Evolutionary conservation across 2,113 vertebrate species (phyloP).

Genomic region (Otocyon megalotis): DNA sequence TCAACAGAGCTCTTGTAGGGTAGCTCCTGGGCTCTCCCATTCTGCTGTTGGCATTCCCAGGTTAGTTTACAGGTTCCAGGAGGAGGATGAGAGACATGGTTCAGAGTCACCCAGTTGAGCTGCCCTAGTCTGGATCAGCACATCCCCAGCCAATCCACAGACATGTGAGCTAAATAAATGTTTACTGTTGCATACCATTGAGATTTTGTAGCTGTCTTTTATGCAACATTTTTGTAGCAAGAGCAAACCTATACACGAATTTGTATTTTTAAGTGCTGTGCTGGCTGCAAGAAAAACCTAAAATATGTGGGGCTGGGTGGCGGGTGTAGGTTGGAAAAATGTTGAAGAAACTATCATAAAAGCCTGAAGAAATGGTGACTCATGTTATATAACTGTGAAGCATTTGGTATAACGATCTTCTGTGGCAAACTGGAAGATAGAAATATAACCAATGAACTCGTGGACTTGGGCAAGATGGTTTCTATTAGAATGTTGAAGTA

Average conservation of each 20-base stretch:
- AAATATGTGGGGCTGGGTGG: not conserved
- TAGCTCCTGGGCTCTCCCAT: not conserved
- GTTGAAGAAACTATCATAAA: conserved; percentile 1
- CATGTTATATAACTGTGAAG: not conserved
- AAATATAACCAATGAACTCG: not conserved
- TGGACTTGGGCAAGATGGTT: not conserved
- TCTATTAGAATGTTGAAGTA: not conserved
- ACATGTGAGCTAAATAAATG: not conserved
- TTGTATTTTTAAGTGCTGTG: not conserved
- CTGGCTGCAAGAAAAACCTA: conserved; percentile 1
- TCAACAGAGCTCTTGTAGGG: not conserved
- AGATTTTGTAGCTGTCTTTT: conserved; percentile 41
- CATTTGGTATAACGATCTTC: not conserved
- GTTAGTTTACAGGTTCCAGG: not conserved
- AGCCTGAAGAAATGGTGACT: not conserved
- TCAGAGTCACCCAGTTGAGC: not conserved
- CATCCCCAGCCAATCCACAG: not conserved
- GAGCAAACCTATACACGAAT: conserved; percentile 20
- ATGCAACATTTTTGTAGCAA: conserved; percentile 17
- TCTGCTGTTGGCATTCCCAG: not conserved
- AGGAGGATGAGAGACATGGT: not conserved
- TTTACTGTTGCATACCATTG: not conserved
- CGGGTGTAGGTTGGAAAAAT: conserved; percentile 11
- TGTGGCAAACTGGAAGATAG: not conserved
- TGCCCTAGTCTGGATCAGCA: not conserved